Base-by-base conservation (phyloP, 2,888 invertebrate genomes). In the Eristalis tenax region DNA sequence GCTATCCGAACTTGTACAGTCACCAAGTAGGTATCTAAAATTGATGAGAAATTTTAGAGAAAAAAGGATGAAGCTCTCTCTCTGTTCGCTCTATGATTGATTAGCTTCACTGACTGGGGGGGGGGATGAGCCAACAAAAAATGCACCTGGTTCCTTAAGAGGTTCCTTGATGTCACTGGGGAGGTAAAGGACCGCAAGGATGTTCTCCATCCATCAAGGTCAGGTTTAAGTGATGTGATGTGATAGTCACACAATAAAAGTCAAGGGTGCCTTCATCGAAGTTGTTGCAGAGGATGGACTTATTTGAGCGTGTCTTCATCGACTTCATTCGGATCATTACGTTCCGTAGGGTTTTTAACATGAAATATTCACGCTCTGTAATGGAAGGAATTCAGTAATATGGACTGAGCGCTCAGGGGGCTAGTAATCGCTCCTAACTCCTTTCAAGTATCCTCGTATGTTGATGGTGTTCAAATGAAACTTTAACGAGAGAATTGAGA, bases 41-140 rank as follows among this genome's bases (percentile, higher is more conserved):
- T 57, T 57, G 57, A 70, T 70, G 69, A 70, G 57, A 59, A 57
- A 57, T 23, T 35, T 22, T 38, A 8, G 8, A 23, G 10, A 59
- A 57, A 68, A 56, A 57, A 57, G 69, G 57, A 57, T 70, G 38
- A 57, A 35, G 57, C 11, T 35, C 57, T 70, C 57, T 32, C 57
- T 32, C 57, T 70, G 57, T 22, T 50, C 18, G 35, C 69, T 35
- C 38, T 57, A 57, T 70, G 69, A 70, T 70, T 70, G 69, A 70
- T 70, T 70, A 35, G 38, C 26, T 57, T 70, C 57, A 35, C 11
- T n/a, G n/a, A 1, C 18, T 32, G 18, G 28, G 35, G 10, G 18
- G 32, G 35, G 23, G 28, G 32, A 22, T 57, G 15, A 35, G 50
- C 15, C 6, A 38, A 23, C 13, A 22, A 35, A 8, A 57, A 23